A percentile compares a stretch with the other conserved stretches of the same genome.
phyloP scores from a whole-genome alignment of 2,797 vertebrate genomes.

The Hozukius guyotensis region DNA sequence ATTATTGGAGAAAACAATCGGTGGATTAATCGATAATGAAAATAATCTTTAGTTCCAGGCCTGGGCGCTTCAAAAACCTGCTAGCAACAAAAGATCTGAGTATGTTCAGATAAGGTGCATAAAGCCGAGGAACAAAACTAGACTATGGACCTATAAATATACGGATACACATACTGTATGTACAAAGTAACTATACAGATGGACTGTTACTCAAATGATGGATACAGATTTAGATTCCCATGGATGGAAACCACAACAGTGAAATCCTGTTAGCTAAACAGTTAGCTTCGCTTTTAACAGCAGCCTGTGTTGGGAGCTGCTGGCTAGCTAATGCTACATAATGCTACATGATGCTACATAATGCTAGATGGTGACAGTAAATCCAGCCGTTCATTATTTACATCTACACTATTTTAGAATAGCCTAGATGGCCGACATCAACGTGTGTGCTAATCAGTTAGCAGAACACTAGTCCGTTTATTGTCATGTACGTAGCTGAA shows the following conservation, averaged over 20 bases:
- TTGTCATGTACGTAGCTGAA: slow-evolving; percentile 66
- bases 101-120: background rate
- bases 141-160: background rate
- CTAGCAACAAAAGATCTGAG: slow-evolving; percentile 7
- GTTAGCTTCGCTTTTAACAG: slow-evolving; percentile 20
- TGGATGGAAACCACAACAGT: background rate
- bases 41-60: background rate
- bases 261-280: background rate
- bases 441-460: background rate
- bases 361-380: background rate
- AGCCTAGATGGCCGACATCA: background rate
- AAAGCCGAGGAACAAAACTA: background rate
- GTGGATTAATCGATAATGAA: background rate
- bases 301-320: background rate
- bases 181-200: too few species aligned
- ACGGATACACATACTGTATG: too few species aligned
- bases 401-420: background rate
- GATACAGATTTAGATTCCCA: background rate
- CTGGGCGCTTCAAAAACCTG: background rate
- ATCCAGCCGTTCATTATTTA: background rate
- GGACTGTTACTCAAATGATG: background rate
- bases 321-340: slow-evolving; percentile 8
- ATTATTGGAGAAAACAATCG: background rate
- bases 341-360: too few species aligned
- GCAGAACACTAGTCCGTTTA: slow-evolving; percentile 41